Percentiles rank a stretch among this genome's conserved stretches.
Evolutionary conservation across 2,797 vertebrate genomes (phyloP).

Genomic region (Caiman crocodilus): DNA sequence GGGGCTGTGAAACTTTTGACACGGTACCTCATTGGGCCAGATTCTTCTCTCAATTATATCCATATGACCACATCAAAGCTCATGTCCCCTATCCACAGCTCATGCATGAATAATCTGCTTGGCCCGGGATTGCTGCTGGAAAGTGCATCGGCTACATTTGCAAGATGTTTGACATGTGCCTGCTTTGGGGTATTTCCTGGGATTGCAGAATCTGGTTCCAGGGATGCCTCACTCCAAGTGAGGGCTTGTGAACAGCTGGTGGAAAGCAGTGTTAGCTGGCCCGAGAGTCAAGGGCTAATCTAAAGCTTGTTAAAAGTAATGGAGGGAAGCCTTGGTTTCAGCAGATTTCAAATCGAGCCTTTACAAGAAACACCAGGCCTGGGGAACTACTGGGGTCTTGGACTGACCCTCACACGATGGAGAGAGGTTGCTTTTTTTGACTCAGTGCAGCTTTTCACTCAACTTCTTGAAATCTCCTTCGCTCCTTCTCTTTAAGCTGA

Average conservation of each 20-base stretch:
- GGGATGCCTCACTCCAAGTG: too few relatives aligned
- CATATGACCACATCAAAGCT: conserved; percentile 72
- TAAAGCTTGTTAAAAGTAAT: conserved; percentile 51
- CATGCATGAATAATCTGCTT: conserved; percentile 71
- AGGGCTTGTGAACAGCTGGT: conserved; percentile 40
- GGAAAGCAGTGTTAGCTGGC: conserved; percentile 32
- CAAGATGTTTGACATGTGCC: conserved; percentile 56
- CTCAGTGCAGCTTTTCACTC: background rate
- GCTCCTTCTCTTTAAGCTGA: background rate
- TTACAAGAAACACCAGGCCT: background rate
- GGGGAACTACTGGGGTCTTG: background rate
- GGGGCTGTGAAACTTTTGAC: conserved; percentile 50
- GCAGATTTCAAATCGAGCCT: background rate
- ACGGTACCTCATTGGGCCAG: conserved; percentile 65
- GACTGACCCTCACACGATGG: conserved; percentile 32
- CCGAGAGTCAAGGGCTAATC: conserved; percentile 57
- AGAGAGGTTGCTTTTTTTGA: background rate
- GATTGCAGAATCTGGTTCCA: conserved; percentile 44
- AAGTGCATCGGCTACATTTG: conserved; percentile 67
- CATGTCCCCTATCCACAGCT: conserved; percentile 64
- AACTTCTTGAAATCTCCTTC: background rate
- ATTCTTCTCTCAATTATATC: conserved; percentile 65
- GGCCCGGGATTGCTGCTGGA: conserved; percentile 55
- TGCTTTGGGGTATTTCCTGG: conserved; percentile 57
- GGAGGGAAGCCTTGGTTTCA: conserved; percentile 35